Evolutionary conservation across 1,140 invertebrate genomes (phyloP).

Genomic region (Acromyrmex echinatior): DNA sequence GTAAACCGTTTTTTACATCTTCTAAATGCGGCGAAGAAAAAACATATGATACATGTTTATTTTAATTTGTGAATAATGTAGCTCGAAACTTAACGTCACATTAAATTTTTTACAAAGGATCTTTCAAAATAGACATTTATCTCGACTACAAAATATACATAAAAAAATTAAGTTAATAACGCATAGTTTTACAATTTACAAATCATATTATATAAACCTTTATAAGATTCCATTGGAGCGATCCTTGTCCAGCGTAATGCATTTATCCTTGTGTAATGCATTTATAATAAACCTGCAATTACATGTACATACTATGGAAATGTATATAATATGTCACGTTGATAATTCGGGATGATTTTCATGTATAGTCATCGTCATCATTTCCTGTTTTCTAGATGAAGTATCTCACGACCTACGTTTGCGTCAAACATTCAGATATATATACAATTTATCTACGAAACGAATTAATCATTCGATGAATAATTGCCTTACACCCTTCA

Average conservation of each 20-base stretch:
- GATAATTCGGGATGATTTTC: constrained; percentile 2
- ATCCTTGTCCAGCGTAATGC: neutral
- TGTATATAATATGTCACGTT: neutral
- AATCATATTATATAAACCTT: constrained; percentile 45
- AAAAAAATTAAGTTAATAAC: constrained; percentile 47
- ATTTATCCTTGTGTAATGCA: neutral
- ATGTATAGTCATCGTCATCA: neutral
- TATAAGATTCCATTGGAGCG: constrained; percentile 49
- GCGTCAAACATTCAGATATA: constrained; percentile 43
- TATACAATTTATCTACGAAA: constrained; percentile 62
- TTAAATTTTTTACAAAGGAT: neutral
- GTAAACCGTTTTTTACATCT: no score
- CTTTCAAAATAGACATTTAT: constrained; percentile 53
- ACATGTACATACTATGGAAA: constrained; percentile 42
- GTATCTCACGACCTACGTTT: constrained; percentile 43
- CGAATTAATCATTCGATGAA: constrained; percentile 2
- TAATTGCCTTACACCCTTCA: constrained; percentile 12
- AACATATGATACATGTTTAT: neutral
- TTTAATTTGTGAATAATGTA: constrained; percentile 21
- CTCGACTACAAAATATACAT: constrained; percentile 25
- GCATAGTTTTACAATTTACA: constrained; percentile 48
- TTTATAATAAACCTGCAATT: constrained; percentile 32
- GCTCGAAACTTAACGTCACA: constrained; percentile 4
- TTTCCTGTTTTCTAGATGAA: constrained; percentile 50
- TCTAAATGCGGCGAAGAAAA: neutral